Base-by-base conservation (phyloP, 2,888 invertebrate genomes). In the Eudemis profundana region DNA sequence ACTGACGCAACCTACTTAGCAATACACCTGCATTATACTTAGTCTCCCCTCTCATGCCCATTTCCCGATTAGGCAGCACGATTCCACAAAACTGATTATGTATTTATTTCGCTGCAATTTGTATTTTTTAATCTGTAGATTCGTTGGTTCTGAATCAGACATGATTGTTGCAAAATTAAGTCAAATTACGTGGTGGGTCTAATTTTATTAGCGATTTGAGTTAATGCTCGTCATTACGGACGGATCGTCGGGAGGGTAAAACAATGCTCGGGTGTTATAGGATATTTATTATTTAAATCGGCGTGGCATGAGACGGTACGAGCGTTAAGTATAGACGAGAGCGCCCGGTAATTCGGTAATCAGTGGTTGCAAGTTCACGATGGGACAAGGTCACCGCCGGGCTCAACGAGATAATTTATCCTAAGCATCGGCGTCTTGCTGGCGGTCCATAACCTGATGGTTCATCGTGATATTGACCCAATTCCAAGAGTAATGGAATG, bases 251-350 rank as follows among this genome's bases (percentile, higher is more conserved):
- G 79, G 69, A 74, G 79, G 80, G 79, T 80, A 85, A 86, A 85
- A 87, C 89, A 89, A 89, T 89, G 88, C 79, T 78, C 78, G 79
- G 82, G 82, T 88, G 88, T 90, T 90, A 90, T 88, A 88, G 88
- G 84, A 89, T 91, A 90, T 90, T 90, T 92, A 91, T 91, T 90
- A 92, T 92, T 90, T 90, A 90, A 91, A 91, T 89, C 89, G 84
- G 54, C 64, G 70, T 57, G 66, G 60, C 51, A 69, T 73, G 70
- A 69, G 73, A 72, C 69, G 74, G 75, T 73, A 74, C 71, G 82
- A 79, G 81, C 78, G 77, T 78, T 92, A 92, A 92, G 88, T 92
- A 92, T 92, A 92, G 91, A 78, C 81, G 80, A 84, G 78, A 78
- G 77, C 75, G 78, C 77, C 69, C 78, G 85, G 90, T 92, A 91